phyloP scores from a whole-genome alignment of 2,113 vertebrate species.

The Strigops habroptila region DNA sequence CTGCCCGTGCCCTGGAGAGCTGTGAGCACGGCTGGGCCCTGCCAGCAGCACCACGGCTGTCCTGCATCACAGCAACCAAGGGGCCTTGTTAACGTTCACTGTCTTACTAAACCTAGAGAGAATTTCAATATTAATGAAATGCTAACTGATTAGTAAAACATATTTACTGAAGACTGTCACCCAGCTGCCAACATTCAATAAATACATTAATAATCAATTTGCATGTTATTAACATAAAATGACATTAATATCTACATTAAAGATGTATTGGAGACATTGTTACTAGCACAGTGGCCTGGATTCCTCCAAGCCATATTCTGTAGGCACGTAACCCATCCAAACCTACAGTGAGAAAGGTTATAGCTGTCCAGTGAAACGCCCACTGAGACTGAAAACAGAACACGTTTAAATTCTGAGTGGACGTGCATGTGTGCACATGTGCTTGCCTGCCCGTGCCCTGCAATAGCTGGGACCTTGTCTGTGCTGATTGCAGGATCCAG shows the following conservation, averaged over 20 bases:
- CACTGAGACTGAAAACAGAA: background rate
- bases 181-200: slow-evolving; percentile 42
- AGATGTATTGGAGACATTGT: background rate
- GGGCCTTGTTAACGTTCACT: background rate
- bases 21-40: background rate
- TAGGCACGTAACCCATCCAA: background rate
- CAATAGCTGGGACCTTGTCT: background rate
- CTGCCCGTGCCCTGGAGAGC: accelerated
- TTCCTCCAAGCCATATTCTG: background rate
- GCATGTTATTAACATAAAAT: background rate
- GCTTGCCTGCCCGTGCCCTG: accelerated
- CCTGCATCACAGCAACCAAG: background rate
- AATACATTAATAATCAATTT: slow-evolving; percentile 42
- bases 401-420: background rate
- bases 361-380: background rate
- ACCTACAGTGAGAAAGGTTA: background rate
- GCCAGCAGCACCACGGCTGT: accelerated
- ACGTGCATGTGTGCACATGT: accelerated
- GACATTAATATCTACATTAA: background rate
- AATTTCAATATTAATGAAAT: slow-evolving; percentile 18
- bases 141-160: slow-evolving; percentile 42
- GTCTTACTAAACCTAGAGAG: background rate
- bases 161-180: slow-evolving; percentile 41
- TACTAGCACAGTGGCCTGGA: background rate
- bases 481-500: background rate